Evolutionary conservation across 2,113 vertebrate species (phyloP).

Genomic region (Chloroceryle aenea): DNA sequence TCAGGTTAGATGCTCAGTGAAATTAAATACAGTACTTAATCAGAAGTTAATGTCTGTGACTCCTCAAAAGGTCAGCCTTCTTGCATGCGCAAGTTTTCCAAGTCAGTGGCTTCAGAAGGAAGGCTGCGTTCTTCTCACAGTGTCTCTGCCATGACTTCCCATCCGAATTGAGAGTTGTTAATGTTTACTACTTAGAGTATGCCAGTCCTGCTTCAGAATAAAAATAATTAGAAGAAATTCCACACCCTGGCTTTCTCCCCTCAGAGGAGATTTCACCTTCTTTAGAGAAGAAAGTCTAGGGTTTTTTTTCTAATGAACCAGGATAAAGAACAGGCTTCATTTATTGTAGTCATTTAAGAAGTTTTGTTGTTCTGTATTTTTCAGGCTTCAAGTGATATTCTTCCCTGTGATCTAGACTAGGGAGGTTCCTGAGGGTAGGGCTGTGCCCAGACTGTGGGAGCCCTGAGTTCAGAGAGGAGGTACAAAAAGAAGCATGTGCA

Average conservation of each 20-base stretch:
- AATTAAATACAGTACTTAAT: slow-evolving; percentile 56
- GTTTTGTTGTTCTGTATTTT: not conserved
- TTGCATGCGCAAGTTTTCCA: not conserved
- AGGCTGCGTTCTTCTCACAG: not conserved
- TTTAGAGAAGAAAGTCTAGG: not conserved
- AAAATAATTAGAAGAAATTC: not conserved
- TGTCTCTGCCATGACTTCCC: not conserved
- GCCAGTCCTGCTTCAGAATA: not conserved
- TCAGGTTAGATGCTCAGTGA: slow-evolving; percentile 56
- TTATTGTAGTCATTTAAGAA: not conserved
- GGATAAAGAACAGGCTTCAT: not conserved
- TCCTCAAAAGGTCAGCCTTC: slow-evolving; percentile 58
- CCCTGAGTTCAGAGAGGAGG: accelerated
- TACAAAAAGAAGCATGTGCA: not conserved
- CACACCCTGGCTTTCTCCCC: accelerated
- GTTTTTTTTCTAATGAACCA: not conserved
- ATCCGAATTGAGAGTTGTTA: not conserved
- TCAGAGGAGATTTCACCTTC: not conserved
- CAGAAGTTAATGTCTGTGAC: slow-evolving; percentile 45
- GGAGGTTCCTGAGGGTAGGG: not conserved
- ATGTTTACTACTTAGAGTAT: too few relatives aligned
- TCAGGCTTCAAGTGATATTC: not conserved
- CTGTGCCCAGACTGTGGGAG: not conserved
- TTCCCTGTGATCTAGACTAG: not conserved
- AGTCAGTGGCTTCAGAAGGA: not conserved